Conservation (phyloP, 2,113 vertebrate genomes). For the Hystrix brachyura region DNA sequence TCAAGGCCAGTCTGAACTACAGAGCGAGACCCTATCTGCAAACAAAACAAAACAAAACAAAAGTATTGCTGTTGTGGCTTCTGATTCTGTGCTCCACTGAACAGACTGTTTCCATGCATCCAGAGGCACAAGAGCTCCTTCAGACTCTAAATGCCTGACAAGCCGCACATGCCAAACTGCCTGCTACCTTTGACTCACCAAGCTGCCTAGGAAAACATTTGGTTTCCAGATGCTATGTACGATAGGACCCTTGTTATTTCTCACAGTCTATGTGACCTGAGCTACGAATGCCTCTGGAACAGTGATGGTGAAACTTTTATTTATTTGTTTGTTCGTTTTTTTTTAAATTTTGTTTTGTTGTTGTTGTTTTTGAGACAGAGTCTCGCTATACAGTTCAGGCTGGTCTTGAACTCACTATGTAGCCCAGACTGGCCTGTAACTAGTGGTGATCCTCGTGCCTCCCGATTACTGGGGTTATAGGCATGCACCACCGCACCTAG, state of each 20-base stretch:
- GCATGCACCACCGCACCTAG: too few species aligned
- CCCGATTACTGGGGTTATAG: too few species aligned
- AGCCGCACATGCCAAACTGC: slow-evolving; percentile 44
- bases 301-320: background rate
- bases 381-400: too few species aligned
- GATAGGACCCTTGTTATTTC: slow-evolving; percentile 59
- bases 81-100: slow-evolving; percentile 3
- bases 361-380: too few species aligned
- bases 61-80: slow-evolving; percentile 2
- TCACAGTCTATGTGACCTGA: slow-evolving; percentile 22
- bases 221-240: slow-evolving; percentile 65
- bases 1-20: background rate
- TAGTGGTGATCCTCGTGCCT: too few species aligned
- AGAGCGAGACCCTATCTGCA: background rate
- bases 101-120: slow-evolving; percentile 57
- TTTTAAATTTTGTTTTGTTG: too few species aligned
- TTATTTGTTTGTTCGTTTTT: too few species aligned
- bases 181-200: slow-evolving; percentile 42
- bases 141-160: slow-evolving; percentile 40
- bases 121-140: slow-evolving; percentile 44
- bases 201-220: slow-evolving; percentile 68
- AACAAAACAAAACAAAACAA: too few species aligned
- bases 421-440: too few species aligned
- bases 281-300: slow-evolving; percentile 13
- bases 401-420: too few species aligned